Evolutionary conservation across 1,140 invertebrate genomes (phyloP).

Genomic region (Hylaeus anthracinus): DNA sequence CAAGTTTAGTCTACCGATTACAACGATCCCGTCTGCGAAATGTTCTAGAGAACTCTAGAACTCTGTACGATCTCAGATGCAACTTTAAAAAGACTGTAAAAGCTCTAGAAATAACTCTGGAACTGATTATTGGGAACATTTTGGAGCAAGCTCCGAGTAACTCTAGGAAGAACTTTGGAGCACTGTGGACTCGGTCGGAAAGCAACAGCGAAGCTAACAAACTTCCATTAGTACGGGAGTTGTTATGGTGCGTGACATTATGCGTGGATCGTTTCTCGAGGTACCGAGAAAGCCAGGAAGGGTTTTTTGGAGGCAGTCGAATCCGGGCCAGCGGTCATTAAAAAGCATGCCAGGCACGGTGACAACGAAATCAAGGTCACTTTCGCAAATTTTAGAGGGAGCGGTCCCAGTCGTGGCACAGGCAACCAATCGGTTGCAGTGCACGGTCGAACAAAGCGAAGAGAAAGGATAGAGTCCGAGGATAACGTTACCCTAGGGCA

Average conservation of each 20-base stretch:
- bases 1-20: neutral
- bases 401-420: neutral
- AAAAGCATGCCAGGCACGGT: slow-evolving; percentile 12
- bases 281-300: neutral
- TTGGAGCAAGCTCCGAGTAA: too few relatives aligned
- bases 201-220: neutral
- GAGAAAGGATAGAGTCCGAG: slow-evolving; percentile 52
- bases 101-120: too few relatives aligned
- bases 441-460: slow-evolving; percentile 20
- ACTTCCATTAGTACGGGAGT: neutral
- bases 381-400: slow-evolving; percentile 37
- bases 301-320: neutral
- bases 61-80: too few relatives aligned
- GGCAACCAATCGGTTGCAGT: slow-evolving; percentile 33
- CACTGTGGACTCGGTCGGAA: too few relatives aligned
- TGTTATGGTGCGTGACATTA: too few relatives aligned
- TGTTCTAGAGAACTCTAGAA: too few relatives aligned
- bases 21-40: too few relatives aligned
- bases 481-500: slow-evolving; percentile 79
- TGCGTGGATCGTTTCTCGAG: neutral
- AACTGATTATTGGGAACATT: too few relatives aligned
- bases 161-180: too few relatives aligned
- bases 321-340: slow-evolving; percentile 14
- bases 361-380: slow-evolving; percentile 42
- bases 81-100: too few relatives aligned